Evolutionary conservation across 1,140 invertebrate species (phyloP).

Genomic region (Eupristina koningsbergeri): DNA sequence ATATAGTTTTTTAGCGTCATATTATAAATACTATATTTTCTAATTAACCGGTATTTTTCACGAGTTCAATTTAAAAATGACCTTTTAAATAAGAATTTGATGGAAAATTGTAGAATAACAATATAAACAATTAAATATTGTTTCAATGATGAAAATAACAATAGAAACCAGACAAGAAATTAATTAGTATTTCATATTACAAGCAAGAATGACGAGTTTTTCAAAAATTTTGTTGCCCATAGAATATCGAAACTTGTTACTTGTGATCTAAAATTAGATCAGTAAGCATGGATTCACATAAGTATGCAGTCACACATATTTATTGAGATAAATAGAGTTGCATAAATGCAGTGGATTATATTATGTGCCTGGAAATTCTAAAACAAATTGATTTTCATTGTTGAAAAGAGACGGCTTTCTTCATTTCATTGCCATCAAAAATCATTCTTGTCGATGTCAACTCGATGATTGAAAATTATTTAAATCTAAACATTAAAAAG

Average conservation of each 20-base stretch:
- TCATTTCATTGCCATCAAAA: not conserved
- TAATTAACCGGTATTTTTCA: no score
- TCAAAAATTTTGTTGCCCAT: not conserved
- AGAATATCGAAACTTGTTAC: not conserved
- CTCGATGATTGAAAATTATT: conserved; percentile 37
- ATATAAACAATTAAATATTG: no score
- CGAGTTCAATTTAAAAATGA: no score
- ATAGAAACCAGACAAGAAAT: no score
- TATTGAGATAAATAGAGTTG: not conserved
- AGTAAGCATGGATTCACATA: not conserved
- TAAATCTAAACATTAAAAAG: not conserved
- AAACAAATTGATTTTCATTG: conserved; percentile 21
- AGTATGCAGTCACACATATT: not conserved
- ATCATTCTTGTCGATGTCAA: not conserved
- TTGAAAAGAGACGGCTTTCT: no score
- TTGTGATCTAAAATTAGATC: conserved; percentile 23
- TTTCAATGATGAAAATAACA: no score
- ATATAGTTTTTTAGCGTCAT: no score
- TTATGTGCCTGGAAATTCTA: conserved; percentile 10
- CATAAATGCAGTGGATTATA: not conserved
- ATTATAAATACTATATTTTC: no score
- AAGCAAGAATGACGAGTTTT: no score
- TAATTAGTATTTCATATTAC: no score
- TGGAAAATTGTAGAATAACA: no score
- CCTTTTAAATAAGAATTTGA: no score